phyloP scores from a whole-genome alignment of 2,888 invertebrate species.

The Tillus elongatus region DNA sequence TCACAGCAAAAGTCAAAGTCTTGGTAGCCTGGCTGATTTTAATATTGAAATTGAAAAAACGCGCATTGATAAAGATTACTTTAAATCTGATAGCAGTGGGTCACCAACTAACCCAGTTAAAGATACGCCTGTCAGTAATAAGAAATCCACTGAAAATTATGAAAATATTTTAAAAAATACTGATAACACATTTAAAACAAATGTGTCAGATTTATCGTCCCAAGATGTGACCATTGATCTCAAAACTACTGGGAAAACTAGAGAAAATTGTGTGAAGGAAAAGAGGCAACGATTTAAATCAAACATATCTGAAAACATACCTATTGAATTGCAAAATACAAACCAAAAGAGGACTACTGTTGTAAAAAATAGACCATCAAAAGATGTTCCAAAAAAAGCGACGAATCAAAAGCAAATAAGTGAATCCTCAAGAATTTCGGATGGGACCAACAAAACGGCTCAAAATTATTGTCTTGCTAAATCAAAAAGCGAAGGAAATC shows the following conservation, averaged over 20 bases:
- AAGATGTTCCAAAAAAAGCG: conserved; percentile 15
- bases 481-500: conserved; percentile 41
- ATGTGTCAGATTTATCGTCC: no score
- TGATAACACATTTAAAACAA: no score
- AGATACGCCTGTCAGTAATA: conserved; percentile 6
- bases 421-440: no score
- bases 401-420: no score
- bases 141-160: conserved; percentile 10
- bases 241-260: no score
- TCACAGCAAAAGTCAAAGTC: conserved; percentile 38
- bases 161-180: no score
- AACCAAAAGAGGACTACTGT: conserved; percentile 6
- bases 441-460: no score
- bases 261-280: no score
- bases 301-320: no score
- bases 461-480: conserved; percentile 33
- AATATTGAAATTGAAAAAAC: conserved; percentile 32
- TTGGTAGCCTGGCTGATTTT: conserved; percentile 39
- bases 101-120: conserved; percentile 11
- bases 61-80: conserved; percentile 29
- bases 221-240: no score
- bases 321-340: no score
- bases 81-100: conserved; percentile 18
- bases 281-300: no score
- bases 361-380: conserved; percentile 11